Conservation (phyloP, 2,113 vertebrate genomes). For the Rousettus leschenaultii region DNA sequence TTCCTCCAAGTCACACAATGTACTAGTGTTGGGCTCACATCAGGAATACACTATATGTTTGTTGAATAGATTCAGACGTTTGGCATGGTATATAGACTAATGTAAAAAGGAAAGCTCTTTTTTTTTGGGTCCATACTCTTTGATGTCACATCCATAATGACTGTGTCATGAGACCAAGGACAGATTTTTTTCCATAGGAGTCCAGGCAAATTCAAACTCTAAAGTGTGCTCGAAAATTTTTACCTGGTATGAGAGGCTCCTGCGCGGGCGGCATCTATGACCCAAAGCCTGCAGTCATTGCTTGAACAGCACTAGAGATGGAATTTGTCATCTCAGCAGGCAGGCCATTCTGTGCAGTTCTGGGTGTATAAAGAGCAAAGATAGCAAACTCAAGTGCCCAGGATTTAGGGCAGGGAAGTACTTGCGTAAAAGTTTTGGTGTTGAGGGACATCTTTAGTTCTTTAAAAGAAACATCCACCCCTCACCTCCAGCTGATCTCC, state of each 20-base stretch:
- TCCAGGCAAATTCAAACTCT: background rate
- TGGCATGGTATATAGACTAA: background rate
- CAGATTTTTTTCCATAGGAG: background rate
- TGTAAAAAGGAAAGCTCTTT: background rate
- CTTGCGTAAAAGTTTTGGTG: background rate
- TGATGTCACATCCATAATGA: background rate
- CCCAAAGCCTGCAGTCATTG: background rate
- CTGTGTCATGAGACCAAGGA: background rate
- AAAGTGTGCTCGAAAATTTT: background rate
- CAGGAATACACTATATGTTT: background rate
- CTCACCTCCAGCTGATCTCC: background rate
- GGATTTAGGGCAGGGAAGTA: background rate
- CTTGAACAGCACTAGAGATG: background rate
- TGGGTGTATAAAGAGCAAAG: background rate
- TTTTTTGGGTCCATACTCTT: background rate
- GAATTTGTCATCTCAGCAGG: accelerated
- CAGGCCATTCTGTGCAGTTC: background rate
- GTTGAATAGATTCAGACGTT: background rate
- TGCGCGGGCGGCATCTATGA: background rate
- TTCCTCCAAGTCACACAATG: background rate
- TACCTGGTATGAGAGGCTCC: background rate
- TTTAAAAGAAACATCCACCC: background rate
- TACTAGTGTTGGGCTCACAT: background rate
- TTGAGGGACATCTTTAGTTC: background rate
- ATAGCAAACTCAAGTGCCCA: background rate